Conservation (phyloP, 2,888 invertebrate genomes). For the Oithona nana region DNA sequence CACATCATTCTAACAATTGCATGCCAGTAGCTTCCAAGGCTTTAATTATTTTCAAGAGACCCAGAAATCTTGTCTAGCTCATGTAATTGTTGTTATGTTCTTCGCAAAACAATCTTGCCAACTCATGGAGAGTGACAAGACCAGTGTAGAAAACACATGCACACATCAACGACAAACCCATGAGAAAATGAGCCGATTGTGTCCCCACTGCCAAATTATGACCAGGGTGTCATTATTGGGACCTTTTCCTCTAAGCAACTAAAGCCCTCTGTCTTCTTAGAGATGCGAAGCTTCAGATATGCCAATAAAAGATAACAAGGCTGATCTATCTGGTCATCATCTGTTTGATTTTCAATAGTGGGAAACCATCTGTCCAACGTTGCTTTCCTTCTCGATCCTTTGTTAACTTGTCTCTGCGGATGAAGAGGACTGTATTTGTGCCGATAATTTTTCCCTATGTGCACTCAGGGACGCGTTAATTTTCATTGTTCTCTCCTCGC, state of each 20-base stretch:
- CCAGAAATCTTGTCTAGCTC: no score
- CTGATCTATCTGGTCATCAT: no score
- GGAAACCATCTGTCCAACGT: no score
- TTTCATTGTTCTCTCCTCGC: background rate
- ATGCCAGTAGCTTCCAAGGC: no score
- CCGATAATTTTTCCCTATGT: background rate
- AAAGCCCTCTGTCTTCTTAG: no score
- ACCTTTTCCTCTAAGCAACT: background rate
- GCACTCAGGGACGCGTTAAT: background rate
- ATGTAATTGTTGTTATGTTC: background rate
- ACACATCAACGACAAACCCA: no score
- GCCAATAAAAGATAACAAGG: background rate
- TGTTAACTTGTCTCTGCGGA: no score
- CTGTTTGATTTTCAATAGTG: no score
- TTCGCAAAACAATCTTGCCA: background rate
- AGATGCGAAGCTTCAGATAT: background rate
- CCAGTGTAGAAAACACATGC: background rate
- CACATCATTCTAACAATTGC: no score
- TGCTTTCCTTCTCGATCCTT: no score
- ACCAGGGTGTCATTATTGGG: background rate
- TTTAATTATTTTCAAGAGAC: no score
- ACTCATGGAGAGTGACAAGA: background rate
- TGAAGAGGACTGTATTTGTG: no score
- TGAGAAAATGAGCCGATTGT: background rate
- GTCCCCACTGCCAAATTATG: background rate